Base-by-base conservation (phyloP, 2,888 invertebrate species). In the Meteorus cinctellus region DNA sequence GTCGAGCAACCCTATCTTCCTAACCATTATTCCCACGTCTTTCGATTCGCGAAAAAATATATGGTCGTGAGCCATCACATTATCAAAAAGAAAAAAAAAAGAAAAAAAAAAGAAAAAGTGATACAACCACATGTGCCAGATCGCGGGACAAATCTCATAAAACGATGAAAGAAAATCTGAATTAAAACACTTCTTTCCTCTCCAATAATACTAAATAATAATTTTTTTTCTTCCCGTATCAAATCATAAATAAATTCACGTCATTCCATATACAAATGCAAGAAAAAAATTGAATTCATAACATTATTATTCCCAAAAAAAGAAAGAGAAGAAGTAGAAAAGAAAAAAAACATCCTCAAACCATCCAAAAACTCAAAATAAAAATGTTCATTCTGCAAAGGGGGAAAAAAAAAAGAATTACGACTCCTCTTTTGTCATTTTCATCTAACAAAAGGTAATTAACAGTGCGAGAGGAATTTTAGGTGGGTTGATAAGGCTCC, bases 401-500 rank as follows among this genome's bases (percentile, higher is more conserved):
- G 24, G 24, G 24, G 24, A 5, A 45, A n/a, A 55, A 55, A 55
- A 19, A 19, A 55, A 19, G 34, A 6, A 34, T 24, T 24, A 1
- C 24, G 4, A 41, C 12, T 41, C 8, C 2, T 41, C 8, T 12
- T 12, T 41, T 24, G 24, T 41, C 12, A 12, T 41, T 41, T 41
- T 41, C 41, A 12, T 41, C 12, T 12, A 12, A 41, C 41, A 41
- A 41, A 55, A 24, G n/a, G 19, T 19, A 55, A 55, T 55, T 55
- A 19, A 19, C n/a, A 55, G 55, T 55, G 55, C n/a, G 55, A 55
- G 55, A 55, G 19, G n/a, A 55, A 19, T 55, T 55, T 55, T 8
- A n/a, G 55, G 19, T 55, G 55, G n/a, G 19, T 10, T 19, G 65
- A 65, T 41, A 65, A 65, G 41, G 36, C 65, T 65, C 19, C 16